Evolutionary conservation across 2,888 invertebrate species (phyloP).

Genomic region (Eueremaeus valkanovi): DNA sequence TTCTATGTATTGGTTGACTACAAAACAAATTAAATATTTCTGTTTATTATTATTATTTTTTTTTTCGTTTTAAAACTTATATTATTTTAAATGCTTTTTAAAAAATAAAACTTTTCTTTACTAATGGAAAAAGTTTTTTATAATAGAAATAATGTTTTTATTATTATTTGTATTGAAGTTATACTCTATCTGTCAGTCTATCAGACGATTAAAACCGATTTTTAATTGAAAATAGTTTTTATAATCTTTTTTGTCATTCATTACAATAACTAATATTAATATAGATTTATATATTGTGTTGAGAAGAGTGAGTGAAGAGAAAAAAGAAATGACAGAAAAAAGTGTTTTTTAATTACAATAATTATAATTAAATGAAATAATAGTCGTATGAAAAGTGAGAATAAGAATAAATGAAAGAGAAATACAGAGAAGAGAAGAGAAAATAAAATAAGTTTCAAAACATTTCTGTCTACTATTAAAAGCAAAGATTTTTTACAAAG

Average conservation of each 20-base stretch:
- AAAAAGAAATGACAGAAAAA: too few species aligned
- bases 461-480: too few species aligned
- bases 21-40: background rate
- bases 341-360: constrained; percentile 32
- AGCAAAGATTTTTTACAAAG: too few species aligned
- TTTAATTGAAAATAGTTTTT: background rate
- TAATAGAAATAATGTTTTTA: background rate
- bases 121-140: constrained; percentile 5
- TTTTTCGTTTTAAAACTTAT: background rate
- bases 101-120: background rate
- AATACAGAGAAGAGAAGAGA: background rate
- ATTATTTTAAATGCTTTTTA: background rate
- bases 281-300: background rate
- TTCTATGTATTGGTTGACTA: background rate
- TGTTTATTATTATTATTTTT: background rate
- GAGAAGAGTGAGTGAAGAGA: too few species aligned
- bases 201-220: background rate
- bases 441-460: too few species aligned
- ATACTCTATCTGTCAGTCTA: background rate
- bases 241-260: background rate
- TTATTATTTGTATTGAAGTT: background rate
- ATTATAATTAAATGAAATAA: constrained; percentile 30
- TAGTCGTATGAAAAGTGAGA: background rate
- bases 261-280: constrained; percentile 8
- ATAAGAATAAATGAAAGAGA: background rate